Evolutionary conservation across 2,888 invertebrate genomes (phyloP).

Genomic region (Drosophila eohydei): DNA sequence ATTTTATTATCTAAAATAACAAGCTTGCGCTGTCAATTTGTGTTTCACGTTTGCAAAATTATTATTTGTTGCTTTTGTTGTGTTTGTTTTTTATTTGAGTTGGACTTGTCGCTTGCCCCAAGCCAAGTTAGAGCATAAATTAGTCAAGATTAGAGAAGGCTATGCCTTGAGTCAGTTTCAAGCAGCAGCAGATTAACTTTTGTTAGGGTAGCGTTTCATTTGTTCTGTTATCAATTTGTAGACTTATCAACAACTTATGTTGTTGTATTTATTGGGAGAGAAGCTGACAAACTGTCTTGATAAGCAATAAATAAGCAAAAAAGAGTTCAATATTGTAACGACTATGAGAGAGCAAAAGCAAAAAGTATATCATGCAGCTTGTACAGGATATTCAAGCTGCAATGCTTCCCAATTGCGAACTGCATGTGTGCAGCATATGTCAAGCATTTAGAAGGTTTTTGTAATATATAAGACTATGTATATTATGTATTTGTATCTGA

Average conservation of each 20-base stretch:
- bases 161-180: neutral
- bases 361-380: neutral
- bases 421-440: neutral
- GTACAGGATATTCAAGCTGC: neutral
- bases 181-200: constrained; percentile 38
- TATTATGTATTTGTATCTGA: neutral
- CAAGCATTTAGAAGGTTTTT: neutral
- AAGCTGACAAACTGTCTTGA: neutral
- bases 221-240: constrained; percentile 37
- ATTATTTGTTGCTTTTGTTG: constrained; percentile 31
- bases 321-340: neutral
- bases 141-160: constrained; percentile 5
- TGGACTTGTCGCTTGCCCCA: constrained; percentile 21
- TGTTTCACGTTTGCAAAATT: constrained; percentile 56
- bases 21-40: constrained; percentile 68
- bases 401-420: neutral
- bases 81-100: constrained; percentile 40
- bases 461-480: neutral
- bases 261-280: no score
- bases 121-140: constrained; percentile 38
- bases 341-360: neutral
- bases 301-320: neutral
- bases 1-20: constrained; percentile 70
- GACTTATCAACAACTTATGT: constrained; percentile 58
- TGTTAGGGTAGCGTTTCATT: constrained; percentile 42